Base-by-base conservation (phyloP, 2,797 vertebrate genomes). In the Sphaeramia orbicularis region DNA sequence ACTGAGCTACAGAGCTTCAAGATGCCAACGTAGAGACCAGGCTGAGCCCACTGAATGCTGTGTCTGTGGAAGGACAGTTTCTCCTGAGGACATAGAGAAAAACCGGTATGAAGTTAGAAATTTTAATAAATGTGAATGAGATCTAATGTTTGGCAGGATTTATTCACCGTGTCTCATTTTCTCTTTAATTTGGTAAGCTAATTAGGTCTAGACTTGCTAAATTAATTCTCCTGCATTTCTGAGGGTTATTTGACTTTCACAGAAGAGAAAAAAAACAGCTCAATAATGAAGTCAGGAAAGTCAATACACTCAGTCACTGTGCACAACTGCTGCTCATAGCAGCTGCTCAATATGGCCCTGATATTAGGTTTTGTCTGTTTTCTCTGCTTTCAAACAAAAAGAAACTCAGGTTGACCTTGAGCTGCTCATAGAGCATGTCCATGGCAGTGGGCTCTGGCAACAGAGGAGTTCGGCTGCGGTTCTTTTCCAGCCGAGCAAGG, bases 1-100 rank as follows among this genome's bases (percentile, higher is more conserved):
- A 95, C 92, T 0, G 93, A 93, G 82, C 94, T 94, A 80, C 90
- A 94, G 50, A 95, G 86, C 59, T 95, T 95, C 38, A 95, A 82
- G 61, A 94, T 91, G 24, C 94, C 93, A 41, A 95, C 91, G 8
- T 94, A 95, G 24, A 95, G 89, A 32, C 94, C 94, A 0, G 91
- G 57, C 77, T 90, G 89, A 1, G 82, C 77, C 76, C 81, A 77
- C 82, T 92, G 93, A 4, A 76, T 57, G 61, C 93, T 92, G 76
- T 89, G 86, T 32, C 88, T 86, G 87, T 95, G 93, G 69, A 91
- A 92, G 45, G 82, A 80, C 45, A 95, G 42, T 63, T 92, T 94
- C 62, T 93, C 93, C 94, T 95, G 66, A 10, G 38, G 12, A 56
- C 12, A 35, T 21, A 74, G 6, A 43, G 13, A 58, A 35, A 44